Evolutionary conservation across 2,113 vertebrate species (phyloP).

Genomic region (Pleuronectes platessa): DNA sequence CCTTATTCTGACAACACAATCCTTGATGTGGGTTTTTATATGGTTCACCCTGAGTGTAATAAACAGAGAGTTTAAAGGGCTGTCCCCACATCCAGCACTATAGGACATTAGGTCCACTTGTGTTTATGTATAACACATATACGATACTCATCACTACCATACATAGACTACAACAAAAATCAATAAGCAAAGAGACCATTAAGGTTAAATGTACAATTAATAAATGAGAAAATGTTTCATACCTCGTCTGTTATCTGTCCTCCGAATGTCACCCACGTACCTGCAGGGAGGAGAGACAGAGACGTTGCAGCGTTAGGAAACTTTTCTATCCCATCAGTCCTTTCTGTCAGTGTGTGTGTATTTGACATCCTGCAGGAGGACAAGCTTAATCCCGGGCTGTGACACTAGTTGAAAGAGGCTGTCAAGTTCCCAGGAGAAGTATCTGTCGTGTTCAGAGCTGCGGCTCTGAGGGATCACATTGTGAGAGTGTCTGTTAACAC

Average conservation of each 20-base stretch:
- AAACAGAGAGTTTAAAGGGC: too few species aligned
- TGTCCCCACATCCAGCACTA: neutral
- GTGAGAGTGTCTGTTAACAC: neutral
- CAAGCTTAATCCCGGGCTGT: slow-evolving; percentile 37
- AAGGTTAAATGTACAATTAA: neutral
- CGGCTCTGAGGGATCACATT: slow-evolving; percentile 36
- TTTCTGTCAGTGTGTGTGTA: neutral
- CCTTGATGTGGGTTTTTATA: neutral
- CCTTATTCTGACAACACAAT: neutral
- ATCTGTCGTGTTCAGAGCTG: slow-evolving; percentile 28
- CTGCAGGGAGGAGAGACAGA: slow-evolving; percentile 73
- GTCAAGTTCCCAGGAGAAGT: slow-evolving; percentile 37
- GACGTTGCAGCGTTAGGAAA: slow-evolving; percentile 34
- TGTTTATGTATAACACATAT: neutral
- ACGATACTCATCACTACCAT: neutral
- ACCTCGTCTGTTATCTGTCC: slow-evolving; percentile 95
- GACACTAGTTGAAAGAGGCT: slow-evolving; percentile 22
- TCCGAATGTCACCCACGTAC: slow-evolving; percentile 96
- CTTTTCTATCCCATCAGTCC: slow-evolving; percentile 17
- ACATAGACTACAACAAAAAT: too few species aligned
- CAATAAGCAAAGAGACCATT: neutral
- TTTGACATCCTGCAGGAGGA: neutral
- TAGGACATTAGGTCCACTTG: neutral
- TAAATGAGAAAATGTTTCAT: slow-evolving; percentile 46
- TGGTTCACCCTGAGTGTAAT: neutral